Evolutionary conservation across 2,113 vertebrate genomes (phyloP).

Genomic region (Tyrannus savana): DNA sequence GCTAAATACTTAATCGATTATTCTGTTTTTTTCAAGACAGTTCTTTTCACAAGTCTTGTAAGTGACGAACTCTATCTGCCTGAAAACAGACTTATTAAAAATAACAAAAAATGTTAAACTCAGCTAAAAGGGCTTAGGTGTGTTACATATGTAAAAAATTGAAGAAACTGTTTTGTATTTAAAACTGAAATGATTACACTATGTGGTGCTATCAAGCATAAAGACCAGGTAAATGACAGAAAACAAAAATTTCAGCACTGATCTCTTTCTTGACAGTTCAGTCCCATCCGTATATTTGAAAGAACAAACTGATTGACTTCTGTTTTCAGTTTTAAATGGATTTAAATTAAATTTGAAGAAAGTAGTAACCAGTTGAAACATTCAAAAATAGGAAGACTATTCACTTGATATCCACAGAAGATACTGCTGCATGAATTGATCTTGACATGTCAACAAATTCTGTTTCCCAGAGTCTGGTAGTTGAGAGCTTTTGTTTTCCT

Average conservation of each 20-base stretch:
- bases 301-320: not conserved
- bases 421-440: not conserved
- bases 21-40: not conserved
- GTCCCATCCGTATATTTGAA: not conserved
- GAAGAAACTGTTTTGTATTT: not conserved
- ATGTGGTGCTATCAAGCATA: not conserved
- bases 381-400: not conserved
- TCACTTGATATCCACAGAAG: not conserved
- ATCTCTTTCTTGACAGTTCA: not conserved
- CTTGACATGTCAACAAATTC: not conserved
- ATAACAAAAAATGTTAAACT: not conserved
- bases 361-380: not conserved
- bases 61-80: not conserved
- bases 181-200: not conserved
- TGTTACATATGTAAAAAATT: not conserved
- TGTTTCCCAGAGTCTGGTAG: not conserved
- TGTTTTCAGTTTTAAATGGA: not conserved
- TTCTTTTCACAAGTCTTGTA: not conserved
- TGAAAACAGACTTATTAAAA: not conserved
- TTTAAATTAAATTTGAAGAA: not conserved
- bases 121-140: not conserved
- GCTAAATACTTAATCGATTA: not conserved
- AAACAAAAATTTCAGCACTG: not conserved
- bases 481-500: not conserved
- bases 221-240: not conserved